Base-by-base conservation (phyloP, 2,113 vertebrate species). In the Pterocles gutturalis region DNA sequence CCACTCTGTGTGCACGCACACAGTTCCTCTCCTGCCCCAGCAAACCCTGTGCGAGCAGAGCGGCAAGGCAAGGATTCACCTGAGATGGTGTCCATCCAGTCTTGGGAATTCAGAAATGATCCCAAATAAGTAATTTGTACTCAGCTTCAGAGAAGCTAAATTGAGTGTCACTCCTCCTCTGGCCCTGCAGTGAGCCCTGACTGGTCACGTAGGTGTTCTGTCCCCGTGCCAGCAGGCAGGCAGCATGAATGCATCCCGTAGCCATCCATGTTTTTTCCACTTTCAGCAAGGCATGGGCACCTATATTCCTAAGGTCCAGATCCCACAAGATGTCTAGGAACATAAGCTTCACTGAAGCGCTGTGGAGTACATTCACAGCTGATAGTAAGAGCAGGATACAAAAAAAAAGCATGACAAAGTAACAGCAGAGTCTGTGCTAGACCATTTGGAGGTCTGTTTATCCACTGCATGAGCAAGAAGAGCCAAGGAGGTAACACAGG, bases 181-280 rank as follows among this genome's bases (percentile, higher is more conserved):
- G 45, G 11, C 9, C 29, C 64, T 65, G 33, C 46, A 49, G 31
- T 31, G 19, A 72, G 34, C 66, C 78, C 46, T 49, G 26, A 21
- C 28, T 72, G 20, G 10, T 71, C 18, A 19, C 1, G 0, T 2
- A 36, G 38, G 55, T 1, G 0, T 51, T 20, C 17, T 2, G 1
- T 31, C 26, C 28, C 33, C 1, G 0, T 41, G 41, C 36, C 48
- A 82, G 48, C 48, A 67, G 65, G 28, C 20, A 51, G 45, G 34
- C 33, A 78, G 48, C 33, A 18, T 14, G 31, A 38, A 57, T 1
- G 1, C 12, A 43, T 51, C 20, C 25, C 11, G 14, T 25, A 13
- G 43, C 28, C 25, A 29, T 41, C 49, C 75, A 31, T 2, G 0
- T 29, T 64, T 57, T 13, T 18, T 13, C 43, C 12, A 13, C 76